Evolutionary conservation across 1,140 invertebrate genomes (phyloP), one percentile per base, ranked within the genome.

Genomic region (Phymastichus coffea): DNA sequence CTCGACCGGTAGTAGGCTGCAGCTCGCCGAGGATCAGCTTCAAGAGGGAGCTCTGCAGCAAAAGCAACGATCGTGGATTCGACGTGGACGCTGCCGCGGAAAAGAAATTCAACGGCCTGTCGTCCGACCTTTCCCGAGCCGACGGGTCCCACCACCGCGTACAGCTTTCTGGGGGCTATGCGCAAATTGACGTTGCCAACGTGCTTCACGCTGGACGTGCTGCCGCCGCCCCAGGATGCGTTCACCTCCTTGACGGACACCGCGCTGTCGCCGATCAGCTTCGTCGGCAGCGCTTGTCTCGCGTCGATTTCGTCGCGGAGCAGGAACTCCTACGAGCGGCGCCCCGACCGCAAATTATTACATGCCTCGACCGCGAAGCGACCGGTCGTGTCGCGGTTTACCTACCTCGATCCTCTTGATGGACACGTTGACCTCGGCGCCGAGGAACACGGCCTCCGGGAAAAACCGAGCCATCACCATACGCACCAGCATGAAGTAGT

Each of bases 121-220:
- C n/a, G n/a, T n/a, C n/a, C n/a, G 33, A 51, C 47, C 47, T 51
- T 51, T 25, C 49, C 49, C 2, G 49, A 53, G 15, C 49, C 49
- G 22, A 53, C 49, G 0, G 33, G n/a, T 25, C 49, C 49, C 6
- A 35, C 20, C n/a, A 51, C 28, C 22, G 30, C 47, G 17, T 33
- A 51, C 19, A 51, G 20, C 14, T 51, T 51, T 1, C 19, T 37
- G 9, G 15, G 15, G 4, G 47, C 9, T n/a, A 51, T 17, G 3
- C n/a, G 19, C 3, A 51, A 8, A 7, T 20, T 23, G 17, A 51
- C 20, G 10, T 37, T 30, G 12, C 19, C 3, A 15, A 47, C 23
- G 30, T 26, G n/a, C 26, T 28, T n/a, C 3, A 19, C 17, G 10
- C n/a, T n/a, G n/a, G n/a, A n/a, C n/a, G n/a, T n/a, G n/a, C n/a